Base-by-base conservation (phyloP, 2,113 vertebrate genomes). In the Turnix velox region DNA sequence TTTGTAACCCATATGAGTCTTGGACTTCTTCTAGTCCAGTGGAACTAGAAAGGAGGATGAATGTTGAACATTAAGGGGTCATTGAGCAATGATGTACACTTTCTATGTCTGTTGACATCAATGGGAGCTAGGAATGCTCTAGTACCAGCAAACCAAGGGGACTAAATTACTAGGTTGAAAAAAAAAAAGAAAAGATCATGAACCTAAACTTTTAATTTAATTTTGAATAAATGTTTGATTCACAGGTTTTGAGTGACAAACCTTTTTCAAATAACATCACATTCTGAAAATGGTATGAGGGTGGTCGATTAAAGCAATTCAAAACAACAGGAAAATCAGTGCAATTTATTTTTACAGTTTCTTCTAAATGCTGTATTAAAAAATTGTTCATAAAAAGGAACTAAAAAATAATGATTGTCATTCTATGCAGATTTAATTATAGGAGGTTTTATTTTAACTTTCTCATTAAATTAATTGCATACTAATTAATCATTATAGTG, bases 391-490 rank as follows among this genome's bases (percentile, higher is more conserved):
- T n/a, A 18, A 57, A 67, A 76, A 63, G 14, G 20, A n/a, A 58
- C 7, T 52, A 48, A 67, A 68, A 62, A 90, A 76, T 77, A 95
- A 88, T 30, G 18, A 78, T 31, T 54, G 45, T 4, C 16, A 48
- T 85, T 74, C 3, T 59, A 63, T 51, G 4, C 23, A 81, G 18
- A 31, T 91, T 96, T 93, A 89, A 84, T 87, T 94, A 94, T 75
- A 90, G 24, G 48, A 87, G 62, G 72, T 78, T 51, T 65, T 39
- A 73, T 76, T 93, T 72, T 75, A 28, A 31, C 11, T 62, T 94
- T 92, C 45, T 63, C 37, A 68, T 83, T 87, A 90, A 92, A 90
- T 91, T 92, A 84, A 84, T 74, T 80, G 8, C 20, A 59, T 93
- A 42, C 66, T 96, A 94, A 58, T 89, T 88, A 79, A 76, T 84